These are phyloP conservation scores for Amphimallon solstitiale DNA, from an alignment of 2,888 invertebrate genomes.

Conservation along the genomic window DNA sequence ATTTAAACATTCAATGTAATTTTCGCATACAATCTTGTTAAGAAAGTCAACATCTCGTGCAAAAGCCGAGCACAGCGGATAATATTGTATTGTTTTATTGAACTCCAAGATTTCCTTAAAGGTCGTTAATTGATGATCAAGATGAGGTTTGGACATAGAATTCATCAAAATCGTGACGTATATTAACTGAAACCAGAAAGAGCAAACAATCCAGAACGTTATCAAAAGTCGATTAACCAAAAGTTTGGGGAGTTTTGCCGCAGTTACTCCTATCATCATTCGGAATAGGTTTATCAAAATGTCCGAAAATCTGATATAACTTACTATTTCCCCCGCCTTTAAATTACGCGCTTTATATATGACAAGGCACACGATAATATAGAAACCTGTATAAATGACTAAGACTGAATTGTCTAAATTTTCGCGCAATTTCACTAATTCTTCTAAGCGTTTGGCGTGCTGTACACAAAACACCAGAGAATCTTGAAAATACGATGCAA, in stretches of 20 bases:
- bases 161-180: constrained; percentile 53
- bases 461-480: constrained; percentile 57
- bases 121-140: constrained; percentile 49
- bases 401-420: constrained; percentile 43
- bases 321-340: not conserved
- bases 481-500: constrained; percentile 55
- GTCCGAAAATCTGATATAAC: constrained; percentile 1
- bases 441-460: constrained; percentile 49
- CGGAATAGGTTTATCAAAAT: constrained; percentile 38
- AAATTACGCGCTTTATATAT: constrained; percentile 22
- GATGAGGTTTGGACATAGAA: constrained; percentile 50
- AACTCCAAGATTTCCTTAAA: constrained; percentile 50
- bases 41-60: constrained; percentile 38
- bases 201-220: constrained; percentile 49
- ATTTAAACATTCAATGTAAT: constrained; percentile 48
- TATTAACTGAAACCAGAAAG: constrained; percentile 48
- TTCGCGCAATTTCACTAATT: constrained; percentile 48
- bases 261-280: constrained; percentile 47
- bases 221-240: constrained; percentile 47
- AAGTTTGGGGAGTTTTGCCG: constrained; percentile 48
- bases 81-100: constrained; percentile 49
- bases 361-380: constrained; percentile 27
- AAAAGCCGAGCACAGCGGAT: constrained; percentile 46
- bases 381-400: constrained; percentile 39
- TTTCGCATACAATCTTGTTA: constrained; percentile 40